Percentiles rank a stretch among this genome's conserved stretches.
Conservation (phyloP, 1,140 invertebrate genomes). For the Neodiprion fabricii region DNA sequence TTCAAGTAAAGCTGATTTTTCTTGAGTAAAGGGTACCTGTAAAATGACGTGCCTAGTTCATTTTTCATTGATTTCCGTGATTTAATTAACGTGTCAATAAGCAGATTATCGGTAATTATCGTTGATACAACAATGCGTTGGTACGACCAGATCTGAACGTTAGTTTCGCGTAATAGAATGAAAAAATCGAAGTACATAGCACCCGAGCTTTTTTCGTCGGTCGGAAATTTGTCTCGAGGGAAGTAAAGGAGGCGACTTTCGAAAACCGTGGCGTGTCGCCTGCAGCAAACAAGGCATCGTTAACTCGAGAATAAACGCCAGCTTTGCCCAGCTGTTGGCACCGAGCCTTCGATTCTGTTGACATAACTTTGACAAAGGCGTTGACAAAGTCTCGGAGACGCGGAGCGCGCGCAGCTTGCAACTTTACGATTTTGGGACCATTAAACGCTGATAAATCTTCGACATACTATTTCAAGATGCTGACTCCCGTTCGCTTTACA, state of each 20-base stretch:
- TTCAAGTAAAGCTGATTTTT: too few relatives aligned
- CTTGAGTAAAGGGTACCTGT: too few relatives aligned
- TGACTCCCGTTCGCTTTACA: background rate
- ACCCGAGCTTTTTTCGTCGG: too few relatives aligned
- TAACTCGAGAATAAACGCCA: conserved; percentile 54
- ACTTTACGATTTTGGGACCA: conserved; percentile 54
- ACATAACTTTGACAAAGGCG: conserved; percentile 58
- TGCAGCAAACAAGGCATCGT: conserved; percentile 56
- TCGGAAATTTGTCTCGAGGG: too few relatives aligned
- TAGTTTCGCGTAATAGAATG: too few relatives aligned
- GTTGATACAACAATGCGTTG: too few relatives aligned
- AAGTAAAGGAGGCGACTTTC: background rate
- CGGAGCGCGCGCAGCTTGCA: conserved; percentile 32
- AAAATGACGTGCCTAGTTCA: too few relatives aligned
- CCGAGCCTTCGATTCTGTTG: conserved; percentile 45
- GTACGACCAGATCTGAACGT: too few relatives aligned
- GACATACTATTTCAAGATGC: conserved; percentile 3
- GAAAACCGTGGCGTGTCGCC: conserved; percentile 2
- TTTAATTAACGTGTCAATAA: too few relatives aligned
- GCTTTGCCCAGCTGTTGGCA: conserved; percentile 53
- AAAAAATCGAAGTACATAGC: too few relatives aligned
- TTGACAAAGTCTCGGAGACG: conserved; percentile 54
- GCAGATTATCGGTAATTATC: too few relatives aligned
- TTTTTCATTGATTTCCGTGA: too few relatives aligned
- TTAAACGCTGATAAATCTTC: conserved; percentile 55